phyloP scores from a whole-genome alignment of 2,797 vertebrate species.

The Chelon auratus region DNA sequence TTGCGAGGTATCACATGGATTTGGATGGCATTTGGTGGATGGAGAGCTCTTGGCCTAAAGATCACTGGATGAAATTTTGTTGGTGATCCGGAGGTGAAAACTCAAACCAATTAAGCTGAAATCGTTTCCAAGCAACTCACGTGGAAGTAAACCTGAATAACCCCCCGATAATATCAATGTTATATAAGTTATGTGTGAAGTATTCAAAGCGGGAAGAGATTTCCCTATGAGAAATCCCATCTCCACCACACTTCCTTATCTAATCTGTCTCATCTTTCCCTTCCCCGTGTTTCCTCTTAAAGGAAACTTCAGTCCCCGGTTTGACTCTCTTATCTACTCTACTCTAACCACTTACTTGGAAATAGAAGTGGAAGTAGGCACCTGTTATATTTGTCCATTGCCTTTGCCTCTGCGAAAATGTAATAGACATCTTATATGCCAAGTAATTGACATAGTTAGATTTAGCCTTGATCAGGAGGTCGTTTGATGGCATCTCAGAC shows the following conservation, averaged over 20 bases:
- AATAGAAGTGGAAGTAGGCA: conserved; percentile 29
- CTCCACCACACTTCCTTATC: conserved; percentile 6
- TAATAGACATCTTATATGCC: not conserved
- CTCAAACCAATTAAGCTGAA: not conserved
- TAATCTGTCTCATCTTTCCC: conserved; percentile 16
- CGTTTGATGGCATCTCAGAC: not conserved
- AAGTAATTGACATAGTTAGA: not conserved
- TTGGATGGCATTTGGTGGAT: conserved; percentile 9
- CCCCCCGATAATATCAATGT: not conserved
- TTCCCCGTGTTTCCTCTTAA: conserved; percentile 4
- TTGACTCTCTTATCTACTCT: conserved; percentile 42
- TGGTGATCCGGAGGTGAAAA: not conserved
- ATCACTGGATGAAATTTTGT: not conserved
- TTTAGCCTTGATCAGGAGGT: not conserved
- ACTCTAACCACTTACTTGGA: conserved; percentile 24
- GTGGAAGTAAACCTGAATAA: not conserved
- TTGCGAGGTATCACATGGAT: conserved; percentile 10
- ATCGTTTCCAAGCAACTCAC: too few species aligned
- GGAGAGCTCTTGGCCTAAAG: not conserved
- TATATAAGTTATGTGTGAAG: not conserved
- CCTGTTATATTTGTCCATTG: conserved; percentile 23
- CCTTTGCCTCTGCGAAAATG: not conserved
- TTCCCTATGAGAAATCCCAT: not conserved
- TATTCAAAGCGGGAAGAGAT: not conserved
- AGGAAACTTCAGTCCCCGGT: conserved; percentile 20